Base-by-base conservation (phyloP, 2,113 vertebrate genomes). In the Varanus salvator region DNA sequence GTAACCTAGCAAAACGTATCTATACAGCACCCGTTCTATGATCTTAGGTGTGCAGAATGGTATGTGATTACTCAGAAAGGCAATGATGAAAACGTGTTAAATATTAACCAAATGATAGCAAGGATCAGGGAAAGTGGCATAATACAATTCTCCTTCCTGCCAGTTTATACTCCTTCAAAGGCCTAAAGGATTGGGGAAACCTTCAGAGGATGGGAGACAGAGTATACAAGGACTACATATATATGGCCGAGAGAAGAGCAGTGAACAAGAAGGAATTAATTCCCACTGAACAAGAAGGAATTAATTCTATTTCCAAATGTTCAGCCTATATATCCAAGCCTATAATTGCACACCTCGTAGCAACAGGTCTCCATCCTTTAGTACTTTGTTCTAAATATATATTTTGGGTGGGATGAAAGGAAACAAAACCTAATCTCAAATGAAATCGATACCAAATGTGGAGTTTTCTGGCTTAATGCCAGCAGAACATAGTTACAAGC, bases 1-100 rank as follows among this genome's bases (percentile, higher is more conserved):
- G 68, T 3, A 64, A 60, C 83, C 25, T 78, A 81, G n/a, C 25
- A 84, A 77, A 92, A 87, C 8, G 90, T 11, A 88, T 90, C 66
- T 6, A 25, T 92, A 8, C 52, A 90, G 75, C 11, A 90, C 88
- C 76, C 0, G 50, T 48, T 29, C 44, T 92, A 52, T 85, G 29
- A 21, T 78, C 14, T 14, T 0, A 57, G 66, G 25, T 90, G 19
- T 48, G 38, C 68, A 19, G 29, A 74, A 84, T 0, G 21, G 17
- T 25, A 50, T n/a, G 60, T 87, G 3, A 93, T 90, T 92, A 71
- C n/a, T 48, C 2, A 17, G 87, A 75, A 1, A 87, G 27, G 3
- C 50, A 4, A 17, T 66, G 15, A 76, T 76, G 48, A n/a, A 76
- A 2, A 84, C 12, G 66, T 0, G 27, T 74, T 89, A 80, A 84